Percentiles rank a stretch among this genome's conserved stretches.
These are phyloP conservation scores for Apostichopus parvimensis DNA, from an alignment of 35 echinoderm and acorn worm genomes.

Conservation along the genomic window DNA sequence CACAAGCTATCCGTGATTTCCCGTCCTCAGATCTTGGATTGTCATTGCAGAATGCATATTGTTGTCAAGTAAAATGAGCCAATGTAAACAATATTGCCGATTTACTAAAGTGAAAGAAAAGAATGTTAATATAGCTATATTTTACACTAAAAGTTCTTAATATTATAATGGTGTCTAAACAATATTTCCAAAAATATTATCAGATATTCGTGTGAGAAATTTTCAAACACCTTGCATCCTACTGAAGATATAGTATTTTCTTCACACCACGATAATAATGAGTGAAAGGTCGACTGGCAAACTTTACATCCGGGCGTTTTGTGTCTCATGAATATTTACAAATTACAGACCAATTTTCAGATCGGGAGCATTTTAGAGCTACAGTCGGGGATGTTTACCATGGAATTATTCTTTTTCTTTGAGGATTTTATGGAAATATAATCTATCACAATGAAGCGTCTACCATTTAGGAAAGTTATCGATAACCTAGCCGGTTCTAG, in stretches of 20 bases:
- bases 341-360: conserved; percentile 37
- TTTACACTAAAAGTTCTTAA: not conserved
- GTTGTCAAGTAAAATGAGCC: not conserved
- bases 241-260: not conserved
- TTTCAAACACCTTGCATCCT: no score
- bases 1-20: no score
- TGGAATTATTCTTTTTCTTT: conserved; percentile 88
- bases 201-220: no score
- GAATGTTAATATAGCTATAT: not conserved
- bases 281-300: conserved; percentile 17
- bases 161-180: no score
- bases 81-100: conserved; percentile 57
- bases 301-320: conserved; percentile 41
- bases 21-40: no score
- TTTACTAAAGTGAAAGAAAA: not conserved
- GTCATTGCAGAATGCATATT: not conserved
- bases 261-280: not conserved
- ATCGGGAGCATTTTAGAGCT: conserved; percentile 23
- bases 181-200: no score
- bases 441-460: conserved; percentile 76
- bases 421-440: conserved; percentile 76
- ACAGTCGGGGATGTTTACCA: conserved; percentile 53
- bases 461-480: conserved; percentile 78
- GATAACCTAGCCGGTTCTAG: conserved; percentile 75
- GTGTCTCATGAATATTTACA: conserved; percentile 41